phyloP scores from a whole-genome alignment of 2,797 vertebrate genomes.

The Telmatherina bonti region DNA sequence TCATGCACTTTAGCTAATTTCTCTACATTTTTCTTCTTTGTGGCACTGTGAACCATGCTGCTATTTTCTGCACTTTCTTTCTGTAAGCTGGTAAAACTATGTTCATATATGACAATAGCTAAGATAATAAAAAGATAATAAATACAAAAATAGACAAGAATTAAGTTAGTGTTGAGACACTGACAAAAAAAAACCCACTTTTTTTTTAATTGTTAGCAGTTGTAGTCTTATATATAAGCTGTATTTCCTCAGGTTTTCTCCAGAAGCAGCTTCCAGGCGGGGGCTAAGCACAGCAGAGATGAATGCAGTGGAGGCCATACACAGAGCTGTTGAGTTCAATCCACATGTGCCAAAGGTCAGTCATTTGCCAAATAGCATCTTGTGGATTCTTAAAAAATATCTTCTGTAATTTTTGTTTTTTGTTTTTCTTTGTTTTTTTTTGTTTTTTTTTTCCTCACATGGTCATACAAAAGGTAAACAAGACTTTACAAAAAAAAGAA shows the following conservation, averaged over 20 bases:
- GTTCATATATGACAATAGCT: neutral
- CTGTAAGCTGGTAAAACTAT: no score
- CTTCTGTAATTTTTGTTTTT: no score
- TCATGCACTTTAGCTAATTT: neutral
- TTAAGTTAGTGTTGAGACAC: no score
- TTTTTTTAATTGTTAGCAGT: neutral
- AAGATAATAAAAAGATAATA: neutral
- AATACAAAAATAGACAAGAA: neutral
- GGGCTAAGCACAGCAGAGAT: slow-evolving; percentile 99
- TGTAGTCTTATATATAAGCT: neutral
- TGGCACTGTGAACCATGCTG: neutral
- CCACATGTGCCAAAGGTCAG: slow-evolving; percentile 99
- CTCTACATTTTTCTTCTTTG: neutral
- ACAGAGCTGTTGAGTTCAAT: slow-evolving; percentile 99
- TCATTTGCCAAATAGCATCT: slow-evolving; percentile 2
- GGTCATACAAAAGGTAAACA: no score
- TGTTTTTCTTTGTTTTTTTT: no score
- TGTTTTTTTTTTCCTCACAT: no score
- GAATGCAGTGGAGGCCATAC: slow-evolving; percentile 99
- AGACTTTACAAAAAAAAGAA: no score
- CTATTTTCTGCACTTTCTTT: slow-evolving; percentile 3
- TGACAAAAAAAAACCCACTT: neutral
- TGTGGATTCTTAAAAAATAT: neutral
- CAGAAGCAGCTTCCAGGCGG: slow-evolving; percentile 95
- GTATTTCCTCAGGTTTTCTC: slow-evolving; percentile 89